These are phyloP conservation scores for Leucania comma DNA, from an alignment of 2,888 invertebrate genomes.

Conservation along the genomic window DNA sequence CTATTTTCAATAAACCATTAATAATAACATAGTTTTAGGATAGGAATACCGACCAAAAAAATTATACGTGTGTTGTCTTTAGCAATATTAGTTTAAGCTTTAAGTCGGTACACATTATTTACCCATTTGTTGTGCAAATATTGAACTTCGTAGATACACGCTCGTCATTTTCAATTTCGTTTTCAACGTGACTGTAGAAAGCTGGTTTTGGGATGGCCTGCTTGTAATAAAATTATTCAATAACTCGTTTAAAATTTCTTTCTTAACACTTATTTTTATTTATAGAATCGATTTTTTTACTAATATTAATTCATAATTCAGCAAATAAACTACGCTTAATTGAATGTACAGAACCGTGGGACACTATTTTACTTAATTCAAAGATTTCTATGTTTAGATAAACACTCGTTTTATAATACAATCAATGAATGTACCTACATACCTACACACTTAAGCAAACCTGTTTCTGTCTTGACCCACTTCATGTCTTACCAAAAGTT, in stretches of 20 bases:
- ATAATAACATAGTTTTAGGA: constrained; percentile 44
- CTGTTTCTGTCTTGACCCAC: constrained; percentile 54
- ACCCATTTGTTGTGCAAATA: constrained; percentile 83
- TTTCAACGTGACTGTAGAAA: constrained; percentile 75
- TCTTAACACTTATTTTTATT: constrained; percentile 6
- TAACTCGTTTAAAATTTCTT: constrained; percentile 16
- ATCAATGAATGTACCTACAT: constrained; percentile 39
- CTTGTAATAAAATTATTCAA: constrained; percentile 49
- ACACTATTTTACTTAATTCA: constrained; percentile 1
- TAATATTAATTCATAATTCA: constrained; percentile 12
- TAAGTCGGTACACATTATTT: constrained; percentile 75
- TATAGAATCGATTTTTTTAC: constrained; percentile 18
- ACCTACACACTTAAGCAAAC: constrained; percentile 33
- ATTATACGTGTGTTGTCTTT: constrained; percentile 69
- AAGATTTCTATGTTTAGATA: constrained; percentile 19
- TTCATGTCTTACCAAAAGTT: constrained; percentile 43
- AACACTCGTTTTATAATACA: constrained; percentile 45
- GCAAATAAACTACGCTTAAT: background rate
- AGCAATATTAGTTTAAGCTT: constrained; percentile 76
- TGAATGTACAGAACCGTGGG: constrained; percentile 12
- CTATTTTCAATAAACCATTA: constrained; percentile 58
- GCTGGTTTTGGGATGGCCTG: constrained; percentile 65
- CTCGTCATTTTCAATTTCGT: constrained; percentile 78
- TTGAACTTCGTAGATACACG: constrained; percentile 73
- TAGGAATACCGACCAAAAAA: constrained; percentile 45